A percentile compares a stretch with the other conserved stretches of the same genome.
Conservation (phyloP, 2,888 invertebrate species). For the Leptinotarsa tumamoca region DNA sequence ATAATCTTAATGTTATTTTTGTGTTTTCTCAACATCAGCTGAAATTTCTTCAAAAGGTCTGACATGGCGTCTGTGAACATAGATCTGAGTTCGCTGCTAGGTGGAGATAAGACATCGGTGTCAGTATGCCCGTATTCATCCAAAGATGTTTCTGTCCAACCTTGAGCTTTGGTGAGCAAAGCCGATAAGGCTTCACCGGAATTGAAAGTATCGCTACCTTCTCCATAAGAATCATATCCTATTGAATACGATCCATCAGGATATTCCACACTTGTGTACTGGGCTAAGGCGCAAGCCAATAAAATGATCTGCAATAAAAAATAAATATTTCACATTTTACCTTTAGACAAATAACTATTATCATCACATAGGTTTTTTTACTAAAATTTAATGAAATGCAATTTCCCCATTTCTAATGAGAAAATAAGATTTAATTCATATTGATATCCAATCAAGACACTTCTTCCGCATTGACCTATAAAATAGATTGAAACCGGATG, state of each 20-base stretch:
- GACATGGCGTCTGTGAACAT: neutral
- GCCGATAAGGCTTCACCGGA: conserved; percentile 25
- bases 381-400: no score
- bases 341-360: no score
- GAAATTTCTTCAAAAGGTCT: neutral
- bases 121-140: neutral
- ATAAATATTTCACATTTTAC: no score
- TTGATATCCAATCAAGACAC: no score
- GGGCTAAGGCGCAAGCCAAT: conserved; percentile 18
- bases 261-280: conserved; percentile 27
- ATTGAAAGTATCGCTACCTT: conserved; percentile 6
- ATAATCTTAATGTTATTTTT: neutral
- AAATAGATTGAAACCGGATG: no score
- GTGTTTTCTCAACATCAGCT: neutral
- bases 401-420: no score
- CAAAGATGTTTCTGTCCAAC: conserved; percentile 31
- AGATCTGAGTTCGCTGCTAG: neutral
- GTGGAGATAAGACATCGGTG: neutral
- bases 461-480: no score
- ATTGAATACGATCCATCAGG: conserved; percentile 34
- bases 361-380: no score
- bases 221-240: conserved; percentile 22
- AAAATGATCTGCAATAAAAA: conserved; percentile 9
- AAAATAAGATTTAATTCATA: no score
- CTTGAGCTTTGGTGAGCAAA: conserved; percentile 21